These are phyloP conservation scores for Melanotaenia parkinsoni DNA, from an alignment of 2,797 vertebrate species.

Conservation along the genomic window DNA sequence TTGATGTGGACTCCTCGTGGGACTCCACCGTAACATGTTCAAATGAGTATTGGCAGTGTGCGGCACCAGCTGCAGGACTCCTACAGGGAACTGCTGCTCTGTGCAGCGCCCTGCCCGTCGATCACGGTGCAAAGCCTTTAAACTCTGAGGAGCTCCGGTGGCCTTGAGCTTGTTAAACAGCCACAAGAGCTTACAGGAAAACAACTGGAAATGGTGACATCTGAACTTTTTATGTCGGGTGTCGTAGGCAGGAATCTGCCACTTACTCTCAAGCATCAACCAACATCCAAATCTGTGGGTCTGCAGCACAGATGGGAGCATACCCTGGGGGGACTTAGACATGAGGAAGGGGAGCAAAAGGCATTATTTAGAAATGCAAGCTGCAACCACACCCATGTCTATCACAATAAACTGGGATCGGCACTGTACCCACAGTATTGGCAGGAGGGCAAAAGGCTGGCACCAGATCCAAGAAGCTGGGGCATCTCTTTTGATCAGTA, in stretches of 20 bases:
- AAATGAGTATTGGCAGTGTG: constrained; percentile 77
- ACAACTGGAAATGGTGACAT: constrained; percentile 42
- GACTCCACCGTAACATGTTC: constrained; percentile 71
- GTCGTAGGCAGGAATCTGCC: constrained; percentile 2
- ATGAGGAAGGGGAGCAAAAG: constrained; percentile 8
- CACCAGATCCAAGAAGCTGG: constrained; percentile 30
- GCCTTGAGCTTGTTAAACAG: constrained; percentile 38
- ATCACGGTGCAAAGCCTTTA: constrained; percentile 35
- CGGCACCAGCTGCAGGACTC: constrained; percentile 76
- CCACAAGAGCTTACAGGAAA: constrained; percentile 15
- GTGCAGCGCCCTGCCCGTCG: constrained; percentile 23
- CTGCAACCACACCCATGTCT: constrained; percentile 65
- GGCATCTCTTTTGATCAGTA: constrained; percentile 13
- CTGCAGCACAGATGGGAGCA: constrained; percentile 53
- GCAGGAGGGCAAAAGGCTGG: constrained; percentile 36
- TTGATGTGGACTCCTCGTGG: constrained; percentile 67
- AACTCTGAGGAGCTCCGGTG: constrained; percentile 16
- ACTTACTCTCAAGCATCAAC: not conserved
- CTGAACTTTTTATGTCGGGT: constrained; percentile 39
- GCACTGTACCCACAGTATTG: constrained; percentile 45
- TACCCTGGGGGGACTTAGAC: constrained; percentile 35
- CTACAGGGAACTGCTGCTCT: constrained; percentile 59
- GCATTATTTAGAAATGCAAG: constrained; percentile 57
- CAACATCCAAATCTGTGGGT: constrained; percentile 23
- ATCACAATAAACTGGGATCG: constrained; percentile 44